These are phyloP conservation scores for Setipinna tenuifilis DNA, from an alignment of 2,797 vertebrate species.

Conservation along the genomic window DNA sequence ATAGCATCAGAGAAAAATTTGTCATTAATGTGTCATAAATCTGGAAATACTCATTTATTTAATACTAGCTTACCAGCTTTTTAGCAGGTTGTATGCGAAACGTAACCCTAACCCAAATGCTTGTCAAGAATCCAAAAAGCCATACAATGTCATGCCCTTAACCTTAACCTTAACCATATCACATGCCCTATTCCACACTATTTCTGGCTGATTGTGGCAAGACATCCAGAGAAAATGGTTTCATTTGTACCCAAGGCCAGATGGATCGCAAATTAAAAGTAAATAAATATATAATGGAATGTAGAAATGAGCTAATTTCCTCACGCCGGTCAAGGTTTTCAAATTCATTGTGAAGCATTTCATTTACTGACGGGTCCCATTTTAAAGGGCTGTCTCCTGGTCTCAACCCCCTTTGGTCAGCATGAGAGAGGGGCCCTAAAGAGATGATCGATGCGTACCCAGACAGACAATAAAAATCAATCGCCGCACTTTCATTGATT, in stretches of 20 bases:
- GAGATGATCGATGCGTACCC: constrained; percentile 25
- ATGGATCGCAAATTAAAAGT: neutral
- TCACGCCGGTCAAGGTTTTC: neutral
- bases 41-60: neutral
- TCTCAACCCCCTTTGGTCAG: neutral
- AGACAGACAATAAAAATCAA: constrained; percentile 35
- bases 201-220: neutral
- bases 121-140: no score
- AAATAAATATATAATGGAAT: no score
- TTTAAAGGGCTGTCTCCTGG: neutral
- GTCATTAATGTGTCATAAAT: neutral
- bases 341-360: constrained; percentile 2
- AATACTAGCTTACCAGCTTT: neutral
- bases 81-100: neutral
- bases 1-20: neutral
- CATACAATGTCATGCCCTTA: no score
- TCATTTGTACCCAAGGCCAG: neutral
- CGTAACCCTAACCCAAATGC: neutral
- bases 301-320: neutral
- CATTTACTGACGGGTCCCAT: neutral
- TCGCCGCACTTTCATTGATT: constrained; percentile 30
- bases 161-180: neutral
- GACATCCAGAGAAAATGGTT: neutral
- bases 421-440: constrained; percentile 8
- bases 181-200: neutral